Evolutionary conservation across 2,113 vertebrate species (phyloP), one percentile per base, ranked within the genome.

Genomic region (Trogon surrucura): DNA sequence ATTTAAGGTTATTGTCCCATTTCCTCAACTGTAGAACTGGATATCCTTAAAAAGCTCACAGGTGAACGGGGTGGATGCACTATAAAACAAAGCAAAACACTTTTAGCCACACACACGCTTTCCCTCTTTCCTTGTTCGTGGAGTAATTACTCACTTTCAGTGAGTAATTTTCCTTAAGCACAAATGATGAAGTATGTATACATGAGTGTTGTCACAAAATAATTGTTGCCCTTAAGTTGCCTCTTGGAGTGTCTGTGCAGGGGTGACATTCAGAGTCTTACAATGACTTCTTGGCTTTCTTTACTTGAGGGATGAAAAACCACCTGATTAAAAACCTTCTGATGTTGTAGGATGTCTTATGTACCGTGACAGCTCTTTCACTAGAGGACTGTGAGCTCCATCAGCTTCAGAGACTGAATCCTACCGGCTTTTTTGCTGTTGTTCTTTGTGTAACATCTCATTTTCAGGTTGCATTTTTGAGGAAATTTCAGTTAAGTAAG

Each of bases 191-290:
- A 81, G 60, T 61, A 8, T 7, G 30, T 11, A 16, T 64, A 32
- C 30, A 0, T 69, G 56, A 61, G 17, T 13, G 8, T 38, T 74
- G 51, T 38, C 83, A 48, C 58, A 73, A 61, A 69, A 60, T 65
- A 26, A 38, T 65, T 80, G 30, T 47, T 87, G 38, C 34, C 71
- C 45, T 61, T 56, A 56, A 36, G 41, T 73, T 88, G 65, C 56
- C 22, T 89, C 50, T 85, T 0, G 2, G 36, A 50, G 29, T 66
- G 41, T 17, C 56, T 79, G 50, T 0, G 0, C 29, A 16, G 34
- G 32, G 47, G 27, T 87, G 50, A 29, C 17, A 23, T 47, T 91
- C 29, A 9, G 87, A 48, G 6, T 57, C 16, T 26, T 84, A 23
- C 7, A 64, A 50, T 30, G 16, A 11, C 21, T 78, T 65, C n/a